Base-by-base conservation (phyloP, 2,113 vertebrate species). In the Miniopterus natalensis region DNA sequence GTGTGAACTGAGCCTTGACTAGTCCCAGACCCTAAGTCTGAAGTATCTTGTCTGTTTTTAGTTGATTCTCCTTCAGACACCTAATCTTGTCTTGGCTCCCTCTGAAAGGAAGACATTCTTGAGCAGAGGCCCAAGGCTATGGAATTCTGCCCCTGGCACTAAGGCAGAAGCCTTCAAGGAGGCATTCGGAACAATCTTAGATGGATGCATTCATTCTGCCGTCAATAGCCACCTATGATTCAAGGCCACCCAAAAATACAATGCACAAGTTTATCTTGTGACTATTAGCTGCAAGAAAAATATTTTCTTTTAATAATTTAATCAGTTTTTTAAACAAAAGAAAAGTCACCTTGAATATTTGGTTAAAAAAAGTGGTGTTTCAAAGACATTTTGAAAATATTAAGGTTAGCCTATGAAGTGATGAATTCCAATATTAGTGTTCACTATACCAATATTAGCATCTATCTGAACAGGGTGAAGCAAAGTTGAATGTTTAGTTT, bases 101-200 rank as follows among this genome's bases (percentile, higher is more conserved):
- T 36, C 73, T 85, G 85, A 97, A 97, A 92, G 74, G 92, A 96
- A 90, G 84, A 42, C 59, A 73, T 89, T 96, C 85, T 93, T 86
- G 83, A 97, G 83, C 74, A 75, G 78, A 88, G 55, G 74, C 88
- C 74, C 95, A 97, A 93, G 96, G 93, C 84, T 84, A 1, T 92
- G 92, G 84, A 86, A 86, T 84, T 73, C 96, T 96, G 84, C 80
- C 84, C 84, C 91, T 92, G 96, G 95, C 71, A 51, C 36, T 8
- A 3, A 59, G 63, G 74, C 15, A 15, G 88, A 70, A 95, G n/a
- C 57, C 55, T 84, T 74, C 47, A 57, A 31, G 2, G 78, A 94
- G 29, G 36, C 6, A 40, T 70, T 95, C 61, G 29, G 51, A 65
- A 36, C 1, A 2, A 68, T 29, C 31, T 77, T 65, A 23, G n/a